Base-by-base conservation (phyloP, 2,113 vertebrate genomes). In the Panurus biarmicus region DNA sequence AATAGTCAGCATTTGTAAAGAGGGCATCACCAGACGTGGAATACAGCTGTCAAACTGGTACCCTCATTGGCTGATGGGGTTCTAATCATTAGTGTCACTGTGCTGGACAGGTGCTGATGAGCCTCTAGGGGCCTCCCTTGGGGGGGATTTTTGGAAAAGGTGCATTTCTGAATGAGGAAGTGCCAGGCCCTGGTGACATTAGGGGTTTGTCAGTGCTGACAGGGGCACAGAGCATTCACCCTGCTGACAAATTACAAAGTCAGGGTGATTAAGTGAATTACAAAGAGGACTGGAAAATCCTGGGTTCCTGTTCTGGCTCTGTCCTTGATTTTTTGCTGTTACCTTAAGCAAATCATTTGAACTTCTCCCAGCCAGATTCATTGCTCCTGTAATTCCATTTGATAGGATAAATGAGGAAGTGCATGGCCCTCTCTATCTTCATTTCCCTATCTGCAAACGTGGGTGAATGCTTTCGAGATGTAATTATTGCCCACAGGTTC, bases 1-100 rank as follows among this genome's bases (percentile, higher is more conserved):
- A 96, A 94, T 91, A 92, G 93, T 97, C 96, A 75, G 87, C 80
- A 69, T 96, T 93, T 91, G 97, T 84, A 97, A 96, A 90, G 94
- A 97, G 97, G 94, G 95, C 97, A 96, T 95, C 97, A 93, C 36
- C 95, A 96, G 97, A 79, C 89, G 85, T 76, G 96, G 97, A 97
- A 95, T 36, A 92, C 93, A 93, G 96, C 96, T 97, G 97, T 94
- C 97, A 91, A 28, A 94, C 70, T 44, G 56, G 80, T 61, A 82
- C 93, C 42, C 23, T 90, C 73, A 38, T 36, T 51, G 84, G 80
- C 78, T 87, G 89, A 20, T 33, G 17, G 35, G 51, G 45, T 33
- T 65, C 20, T 11, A 72, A 8, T 11, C 16, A 6, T 23, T 8
- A 22, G 50, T 31, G 69, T 15, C 56, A 2, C 53, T 57, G 60